Evolutionary conservation across 1,140 invertebrate genomes (phyloP).

Genomic region (Plectrocnemia conspersa): DNA sequence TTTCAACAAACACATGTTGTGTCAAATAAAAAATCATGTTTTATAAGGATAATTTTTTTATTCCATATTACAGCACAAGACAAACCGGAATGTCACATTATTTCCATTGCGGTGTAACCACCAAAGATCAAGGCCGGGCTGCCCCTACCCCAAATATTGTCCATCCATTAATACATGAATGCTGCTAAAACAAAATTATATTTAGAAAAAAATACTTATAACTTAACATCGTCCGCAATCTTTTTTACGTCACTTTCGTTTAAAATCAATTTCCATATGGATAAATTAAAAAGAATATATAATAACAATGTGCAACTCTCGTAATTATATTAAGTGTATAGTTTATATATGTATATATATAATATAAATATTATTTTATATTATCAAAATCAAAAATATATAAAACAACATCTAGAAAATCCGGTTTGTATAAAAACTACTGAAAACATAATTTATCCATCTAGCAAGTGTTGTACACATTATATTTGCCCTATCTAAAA

Average conservation of each 20-base stretch:
- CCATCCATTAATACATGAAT: slow-evolving; percentile 30
- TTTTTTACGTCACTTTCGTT: slow-evolving; percentile 22
- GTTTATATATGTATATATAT: too few species aligned
- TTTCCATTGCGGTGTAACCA: slow-evolving; percentile 31
- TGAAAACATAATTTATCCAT: slow-evolving; percentile 28
- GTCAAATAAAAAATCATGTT: slow-evolving; percentile 18
- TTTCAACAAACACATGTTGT: too few species aligned
- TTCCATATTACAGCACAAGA: slow-evolving; percentile 56
- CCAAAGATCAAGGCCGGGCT: slow-evolving; percentile 15
- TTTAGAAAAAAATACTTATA: slow-evolving; percentile 36
- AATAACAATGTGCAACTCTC: slow-evolving; percentile 34
- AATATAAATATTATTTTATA: slow-evolving; percentile 28
- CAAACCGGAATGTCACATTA: slow-evolving; percentile 56
- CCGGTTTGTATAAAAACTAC: slow-evolving; percentile 36
- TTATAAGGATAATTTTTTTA: slow-evolving; percentile 53
- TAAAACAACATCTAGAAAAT: slow-evolving; percentile 27
- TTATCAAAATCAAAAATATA: slow-evolving; percentile 29
- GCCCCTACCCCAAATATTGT: slow-evolving; percentile 29
- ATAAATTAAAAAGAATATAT: slow-evolving; percentile 26
- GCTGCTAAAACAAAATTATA: slow-evolving; percentile 34
- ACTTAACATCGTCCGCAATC: slow-evolving; percentile 31
- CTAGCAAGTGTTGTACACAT: slow-evolving; percentile 27
- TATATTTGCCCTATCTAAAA: slow-evolving; percentile 22
- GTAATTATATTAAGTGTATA: slow-evolving; percentile 22
- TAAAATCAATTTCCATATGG: slow-evolving; percentile 28